Evolutionary conservation across 2,888 invertebrate genomes (phyloP).

Genomic region (Erebia aethiops): DNA sequence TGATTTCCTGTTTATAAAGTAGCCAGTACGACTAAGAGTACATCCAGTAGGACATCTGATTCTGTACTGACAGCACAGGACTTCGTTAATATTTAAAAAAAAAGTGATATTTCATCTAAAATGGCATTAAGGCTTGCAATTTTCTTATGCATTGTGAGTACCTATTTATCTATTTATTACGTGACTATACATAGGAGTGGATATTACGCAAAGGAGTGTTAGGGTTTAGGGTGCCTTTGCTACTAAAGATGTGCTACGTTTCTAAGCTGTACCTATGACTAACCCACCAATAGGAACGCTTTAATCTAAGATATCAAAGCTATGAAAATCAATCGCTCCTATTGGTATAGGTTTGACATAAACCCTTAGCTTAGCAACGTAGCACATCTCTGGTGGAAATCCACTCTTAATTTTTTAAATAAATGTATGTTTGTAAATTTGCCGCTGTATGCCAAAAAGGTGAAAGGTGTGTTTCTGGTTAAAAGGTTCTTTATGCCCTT

Average conservation of each 20-base stretch:
- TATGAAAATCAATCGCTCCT: no score
- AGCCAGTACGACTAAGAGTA: neutral
- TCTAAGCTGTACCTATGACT: no score
- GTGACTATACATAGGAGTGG: no score
- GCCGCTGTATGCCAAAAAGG: no score
- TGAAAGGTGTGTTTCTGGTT: no score
- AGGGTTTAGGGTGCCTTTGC: neutral
- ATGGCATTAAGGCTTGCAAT: constrained; percentile 62
- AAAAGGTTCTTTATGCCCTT: no score
- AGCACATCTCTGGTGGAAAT: no score
- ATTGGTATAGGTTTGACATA: no score
- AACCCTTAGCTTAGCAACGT: no score
- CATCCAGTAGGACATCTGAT: constrained; percentile 56
- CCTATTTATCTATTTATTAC: neutral
- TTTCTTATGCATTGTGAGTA: constrained; percentile 59
- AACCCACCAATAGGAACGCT: no score
- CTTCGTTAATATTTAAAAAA: neutral
- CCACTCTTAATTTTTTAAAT: neutral
- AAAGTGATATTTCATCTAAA: constrained; percentile 9
- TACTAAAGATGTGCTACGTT: no score
- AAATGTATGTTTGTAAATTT: neutral
- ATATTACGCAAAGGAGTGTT: neutral
- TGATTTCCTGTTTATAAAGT: constrained; percentile 60
- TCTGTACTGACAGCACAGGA: constrained; percentile 50
- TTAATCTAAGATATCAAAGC: neutral